Evolutionary conservation across 1,140 invertebrate genomes (phyloP), one percentile per base, ranked within the genome.

Genomic region (Homarus americanus): DNA sequence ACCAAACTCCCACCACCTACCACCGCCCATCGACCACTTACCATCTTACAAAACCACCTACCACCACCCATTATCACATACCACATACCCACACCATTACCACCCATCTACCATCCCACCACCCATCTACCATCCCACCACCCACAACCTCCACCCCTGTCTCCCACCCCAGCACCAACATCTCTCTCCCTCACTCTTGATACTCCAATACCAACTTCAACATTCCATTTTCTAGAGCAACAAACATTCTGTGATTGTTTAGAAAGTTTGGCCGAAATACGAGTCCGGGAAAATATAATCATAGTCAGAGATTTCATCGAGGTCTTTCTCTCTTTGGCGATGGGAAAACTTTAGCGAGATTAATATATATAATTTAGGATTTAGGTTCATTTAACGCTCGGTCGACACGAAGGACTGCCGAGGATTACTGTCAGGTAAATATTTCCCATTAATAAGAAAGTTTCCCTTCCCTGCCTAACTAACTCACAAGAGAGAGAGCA

Each of bases 241-340:
- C 58, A 63, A n/a, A 63, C 58, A 63, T 63, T 63, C 58, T 63
- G 20, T 63, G 58, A 63, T 63, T 63, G 58, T 63, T 63, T 63
- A 63, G 58, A 63, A 63, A 63, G 15, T 63, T 63, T 10, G 12
- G 4, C 4, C 15, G 3, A 63, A 63, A 20, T 20, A 0, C 15
- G 58, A 24, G 58, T 49, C 58, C 12, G 58, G 58, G 58, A 24
- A 63, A 24, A 63, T 24, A 63, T 63, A 63, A 63, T 63, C 24
- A 63, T 63, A 63, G 12, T 24, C 20, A 4, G 12, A 15, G 58
- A 20, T 63, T 63, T 63, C 58, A 63, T 63, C 3, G 20, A 15
- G 58, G 20, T 24, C 58, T 24, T 63, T 20, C 12, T 24, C 58
- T 24, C 58, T 24, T 15, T 63, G 15, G 12, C 58, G 24, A 63